Evolutionary conservation across 92 coral and sea anemone species (phyloP).

Genomic region (Palythoa caribaeorum): DNA sequence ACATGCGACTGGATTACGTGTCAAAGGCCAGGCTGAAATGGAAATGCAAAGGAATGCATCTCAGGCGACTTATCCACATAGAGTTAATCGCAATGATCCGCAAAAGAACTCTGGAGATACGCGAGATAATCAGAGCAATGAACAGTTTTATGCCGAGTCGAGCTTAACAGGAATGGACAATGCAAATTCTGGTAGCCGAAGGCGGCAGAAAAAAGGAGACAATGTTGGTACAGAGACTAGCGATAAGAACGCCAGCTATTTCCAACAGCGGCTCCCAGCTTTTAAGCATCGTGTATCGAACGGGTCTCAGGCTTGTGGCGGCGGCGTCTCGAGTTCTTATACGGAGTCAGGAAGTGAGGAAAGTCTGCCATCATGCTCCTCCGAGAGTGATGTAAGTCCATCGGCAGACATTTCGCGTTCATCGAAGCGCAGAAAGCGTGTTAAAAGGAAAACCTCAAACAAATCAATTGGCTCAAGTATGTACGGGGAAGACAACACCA

Average conservation of each 20-base stretch:
- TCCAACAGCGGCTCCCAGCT: slow-evolving; percentile 43
- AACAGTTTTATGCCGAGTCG: slow-evolving; percentile 55
- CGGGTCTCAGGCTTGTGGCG: slow-evolving; percentile 39
- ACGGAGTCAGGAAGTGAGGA: slow-evolving; percentile 78
- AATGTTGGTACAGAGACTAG: slow-evolving; percentile 29
- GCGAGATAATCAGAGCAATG: slow-evolving; percentile 60
- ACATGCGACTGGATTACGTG: slow-evolving; percentile 81
- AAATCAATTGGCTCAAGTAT: slow-evolving; percentile 90
- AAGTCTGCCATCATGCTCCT: slow-evolving; percentile 60
- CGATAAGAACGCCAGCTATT: slow-evolving; percentile 33
- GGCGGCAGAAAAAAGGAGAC: slow-evolving; percentile 48
- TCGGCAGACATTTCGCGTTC: slow-evolving; percentile 76
- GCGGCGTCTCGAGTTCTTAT: slow-evolving; percentile 60
- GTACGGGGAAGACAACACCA: slow-evolving; percentile 90
- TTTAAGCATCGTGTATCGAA: slow-evolving; percentile 44
- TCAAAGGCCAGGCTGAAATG: slow-evolving; percentile 87
- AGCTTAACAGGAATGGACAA: slow-evolving; percentile 54
- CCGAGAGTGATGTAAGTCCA: slow-evolving; percentile 79
- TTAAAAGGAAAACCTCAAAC: slow-evolving; percentile 81
- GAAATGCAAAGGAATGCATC: slow-evolving; percentile 93
- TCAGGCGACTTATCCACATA: slow-evolving; percentile 53
- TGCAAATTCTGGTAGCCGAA: slow-evolving; percentile 48
- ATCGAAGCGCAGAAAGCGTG: slow-evolving; percentile 85
- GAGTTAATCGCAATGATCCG: slow-evolving; percentile 73
- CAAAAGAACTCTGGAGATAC: slow-evolving; percentile 78